Evolutionary conservation across 2,888 invertebrate genomes (phyloP).

Genomic region (Folsomia candida): DNA sequence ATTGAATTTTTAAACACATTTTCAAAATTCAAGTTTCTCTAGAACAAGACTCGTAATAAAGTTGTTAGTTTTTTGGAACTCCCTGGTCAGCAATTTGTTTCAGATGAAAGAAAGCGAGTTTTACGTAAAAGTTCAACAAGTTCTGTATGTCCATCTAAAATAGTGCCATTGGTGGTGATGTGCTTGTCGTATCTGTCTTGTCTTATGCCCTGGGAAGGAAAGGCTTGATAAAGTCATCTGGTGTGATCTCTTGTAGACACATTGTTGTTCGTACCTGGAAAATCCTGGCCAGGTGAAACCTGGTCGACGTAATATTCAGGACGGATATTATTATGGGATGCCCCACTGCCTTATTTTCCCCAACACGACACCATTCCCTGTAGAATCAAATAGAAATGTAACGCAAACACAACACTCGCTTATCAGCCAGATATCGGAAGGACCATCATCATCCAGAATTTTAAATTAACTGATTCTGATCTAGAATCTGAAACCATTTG

Average conservation of each 20-base stretch:
- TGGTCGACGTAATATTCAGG: not conserved
- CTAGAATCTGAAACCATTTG: not conserved
- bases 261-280: no score
- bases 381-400: not conserved
- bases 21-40: not conserved
- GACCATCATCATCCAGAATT: not conserved
- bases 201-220: no score
- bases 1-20: conserved; percentile 5
- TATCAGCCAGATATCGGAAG: not conserved
- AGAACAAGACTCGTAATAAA: not conserved
- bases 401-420: not conserved
- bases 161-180: no score
- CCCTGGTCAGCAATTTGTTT: not conserved
- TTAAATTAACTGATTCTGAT: conserved; percentile 3
- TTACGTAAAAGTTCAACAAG: not conserved
- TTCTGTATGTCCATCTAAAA: no score
- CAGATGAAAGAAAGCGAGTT: not conserved
- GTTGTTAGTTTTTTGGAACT: not conserved
- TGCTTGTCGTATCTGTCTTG: no score
- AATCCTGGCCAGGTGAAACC: not conserved
- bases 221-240: no score
- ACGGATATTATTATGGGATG: not conserved
- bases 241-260: no score
- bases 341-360: not conserved
- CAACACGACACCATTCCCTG: not conserved